A percentile compares a stretch with the other conserved stretches of the same genome.
Evolutionary conservation across 2,888 invertebrate genomes (phyloP).

Genomic region (Phasia obesa): DNA sequence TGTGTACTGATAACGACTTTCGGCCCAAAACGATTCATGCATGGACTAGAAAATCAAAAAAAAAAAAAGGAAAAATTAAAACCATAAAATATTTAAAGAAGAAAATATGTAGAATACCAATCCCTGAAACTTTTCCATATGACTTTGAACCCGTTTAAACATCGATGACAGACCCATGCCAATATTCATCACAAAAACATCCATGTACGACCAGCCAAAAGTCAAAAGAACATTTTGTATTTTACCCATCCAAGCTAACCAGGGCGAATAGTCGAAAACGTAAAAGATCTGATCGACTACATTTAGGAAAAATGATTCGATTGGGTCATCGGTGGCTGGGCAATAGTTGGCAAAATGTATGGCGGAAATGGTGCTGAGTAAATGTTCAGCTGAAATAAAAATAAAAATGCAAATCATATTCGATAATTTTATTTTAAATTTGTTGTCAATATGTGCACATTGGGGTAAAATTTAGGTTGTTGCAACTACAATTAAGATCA

Average conservation of each 20-base stretch:
- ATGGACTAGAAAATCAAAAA: conserved; percentile 71
- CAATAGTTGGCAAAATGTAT: conserved; percentile 79
- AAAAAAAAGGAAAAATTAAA: neutral
- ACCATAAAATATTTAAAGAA: neutral
- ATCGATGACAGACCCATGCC: conserved; percentile 87
- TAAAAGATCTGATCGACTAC: conserved; percentile 76
- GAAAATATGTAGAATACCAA: conserved; percentile 79
- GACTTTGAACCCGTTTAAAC: conserved; percentile 85
- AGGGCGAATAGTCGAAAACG: conserved; percentile 76
- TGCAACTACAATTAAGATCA: no score
- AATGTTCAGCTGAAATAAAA: conserved; percentile 78
- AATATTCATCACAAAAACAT: conserved; percentile 87
- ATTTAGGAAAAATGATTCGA: conserved; percentile 76
- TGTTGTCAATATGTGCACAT: no score
- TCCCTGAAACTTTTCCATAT: conserved; percentile 81
- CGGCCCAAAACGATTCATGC: conserved; percentile 83
- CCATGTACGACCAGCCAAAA: conserved; percentile 89
- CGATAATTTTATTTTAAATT: no score
- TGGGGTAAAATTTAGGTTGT: no score
- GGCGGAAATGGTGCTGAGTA: conserved; percentile 79
- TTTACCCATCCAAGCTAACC: conserved; percentile 79
- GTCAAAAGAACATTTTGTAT: conserved; percentile 85
- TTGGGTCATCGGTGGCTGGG: conserved; percentile 75
- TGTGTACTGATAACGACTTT: conserved; percentile 83
- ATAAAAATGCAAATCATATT: neutral